Base-by-base conservation (phyloP, 2,113 vertebrate genomes). In the Heliornis fulica region DNA sequence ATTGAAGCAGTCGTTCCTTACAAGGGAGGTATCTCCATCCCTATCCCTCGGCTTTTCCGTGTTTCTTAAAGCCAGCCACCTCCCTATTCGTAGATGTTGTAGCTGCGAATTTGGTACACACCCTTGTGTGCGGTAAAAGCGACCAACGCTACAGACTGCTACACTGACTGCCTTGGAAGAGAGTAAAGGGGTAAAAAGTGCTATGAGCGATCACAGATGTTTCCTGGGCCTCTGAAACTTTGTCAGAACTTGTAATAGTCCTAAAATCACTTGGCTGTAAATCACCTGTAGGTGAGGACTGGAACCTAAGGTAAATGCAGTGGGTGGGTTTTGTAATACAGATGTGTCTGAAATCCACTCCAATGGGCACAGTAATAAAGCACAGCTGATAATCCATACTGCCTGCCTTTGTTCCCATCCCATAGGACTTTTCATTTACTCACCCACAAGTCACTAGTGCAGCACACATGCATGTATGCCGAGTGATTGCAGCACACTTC, bases 11-110 rank as follows among this genome's bases (percentile, higher is more conserved):
- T 15, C 46, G 21, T 38, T 87, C 11, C 18, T 26, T 15, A 4
- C 10, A 1, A 21, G 28, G 6, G 4, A 32, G 14, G 2, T 26
- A 1, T 19, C 21, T n/a, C 14, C 12, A 0, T 56, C 59, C 8
- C 48, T 34, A 0, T 43, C 31, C 10, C 15, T 22, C 23, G 11
- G 5, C 26, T 70, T 56, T 46, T 22, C 3, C 20, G 17, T 32
- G 11, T 32, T 93, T 38, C 13, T 21, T 83, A 43, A 43, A 60
- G 43, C 15, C 61, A 46, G 6, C 9, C 9, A 51, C 26, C 10
- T 36, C 14, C 12, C 10, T 36, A 0, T 17, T 89, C 21, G 14
- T 51, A 20, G 36, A 13, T n/a, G 23, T 29, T 64, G 2, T n/a
- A 3, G 32, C 18, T 18, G 0, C 45, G n/a, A n/a, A n/a, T n/a